phyloP scores from a whole-genome alignment of 2,888 invertebrate genomes.

The Muschampia plurimacula region DNA sequence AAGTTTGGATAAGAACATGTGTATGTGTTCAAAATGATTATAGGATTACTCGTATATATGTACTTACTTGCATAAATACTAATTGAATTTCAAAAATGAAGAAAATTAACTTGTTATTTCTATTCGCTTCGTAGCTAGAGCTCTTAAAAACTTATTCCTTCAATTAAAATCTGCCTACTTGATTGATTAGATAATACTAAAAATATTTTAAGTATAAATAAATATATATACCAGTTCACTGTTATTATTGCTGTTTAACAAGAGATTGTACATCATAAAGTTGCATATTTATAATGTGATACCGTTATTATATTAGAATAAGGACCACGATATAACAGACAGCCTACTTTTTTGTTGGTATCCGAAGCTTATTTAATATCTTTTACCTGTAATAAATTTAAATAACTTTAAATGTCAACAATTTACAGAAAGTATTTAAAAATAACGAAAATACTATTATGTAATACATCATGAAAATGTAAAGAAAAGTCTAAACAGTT shows the following conservation, averaged over 20 bases:
- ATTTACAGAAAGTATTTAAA: background rate
- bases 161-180: conserved; percentile 29
- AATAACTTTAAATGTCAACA: background rate
- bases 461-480: background rate
- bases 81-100: background rate
- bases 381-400: background rate
- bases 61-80: background rate
- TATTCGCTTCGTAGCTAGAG: conserved; percentile 21
- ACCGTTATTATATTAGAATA: conserved; percentile 37
- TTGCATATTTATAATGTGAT: conserved; percentile 44
- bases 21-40: background rate
- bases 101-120: conserved; percentile 11
- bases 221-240: conserved; percentile 31
- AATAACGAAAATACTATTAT: background rate
- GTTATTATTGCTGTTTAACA: conserved; percentile 36
- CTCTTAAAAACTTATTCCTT: conserved; percentile 10
- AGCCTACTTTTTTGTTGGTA: conserved; percentile 45
- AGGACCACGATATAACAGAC: conserved; percentile 46
- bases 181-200: background rate
- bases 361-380: conserved; percentile 4
- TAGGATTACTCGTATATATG: background rate
- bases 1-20: background rate
- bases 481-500: background rate
- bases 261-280: conserved; percentile 36
- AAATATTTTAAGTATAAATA: conserved; percentile 16